Evolutionary conservation across 1,140 invertebrate species (phyloP), one percentile per base, ranked within the genome.

Genomic region (Ooceraea biroi): DNA sequence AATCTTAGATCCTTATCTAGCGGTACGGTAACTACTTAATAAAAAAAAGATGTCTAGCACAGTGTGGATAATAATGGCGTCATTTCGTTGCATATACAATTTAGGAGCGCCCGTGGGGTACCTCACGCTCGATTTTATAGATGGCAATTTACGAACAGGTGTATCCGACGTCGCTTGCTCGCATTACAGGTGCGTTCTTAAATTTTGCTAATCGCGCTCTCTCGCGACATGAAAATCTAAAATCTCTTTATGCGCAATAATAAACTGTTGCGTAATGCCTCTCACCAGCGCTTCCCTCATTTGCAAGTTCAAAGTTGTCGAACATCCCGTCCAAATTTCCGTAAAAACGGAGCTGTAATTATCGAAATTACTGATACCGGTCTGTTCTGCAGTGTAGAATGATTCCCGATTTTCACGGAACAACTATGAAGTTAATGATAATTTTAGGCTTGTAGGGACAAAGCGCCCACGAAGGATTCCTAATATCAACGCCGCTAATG

Each of bases 281-380:
- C 19, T 52, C 10, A 27, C 46, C 48, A 66, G 66, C 44, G 19
- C 27, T 68, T 78, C 41, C 48, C 74, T 68, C 14, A 52, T 78
- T 41, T 50, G 36, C 0, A 78, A 78, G 14, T 52, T 4, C 19
- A 84, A 86, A 77, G 77, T 61, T 80, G 80, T 87, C 71, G 50
- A 78, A 84, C 86, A 84, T 85, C 82, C 84, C 68, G 82, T 73
- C 84, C 71, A 86, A 89, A 82, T 88, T 85, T 90, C 65, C 50
- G n/a, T 63, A 72, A 86, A 89, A 91, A 92, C 88, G 85, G 44
- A 78, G 36, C 36, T 77, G 87, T 89, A 87, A 85, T 93, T 93
- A 93, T 83, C 69, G 83, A 92, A 93, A 94, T 93, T 91, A 89
- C 82, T 87, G 80, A 90, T 57, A 85, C 55, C 82, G 73, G 57